Conservation (phyloP, 2,113 vertebrate species). For the Bostrychus sinensis region DNA sequence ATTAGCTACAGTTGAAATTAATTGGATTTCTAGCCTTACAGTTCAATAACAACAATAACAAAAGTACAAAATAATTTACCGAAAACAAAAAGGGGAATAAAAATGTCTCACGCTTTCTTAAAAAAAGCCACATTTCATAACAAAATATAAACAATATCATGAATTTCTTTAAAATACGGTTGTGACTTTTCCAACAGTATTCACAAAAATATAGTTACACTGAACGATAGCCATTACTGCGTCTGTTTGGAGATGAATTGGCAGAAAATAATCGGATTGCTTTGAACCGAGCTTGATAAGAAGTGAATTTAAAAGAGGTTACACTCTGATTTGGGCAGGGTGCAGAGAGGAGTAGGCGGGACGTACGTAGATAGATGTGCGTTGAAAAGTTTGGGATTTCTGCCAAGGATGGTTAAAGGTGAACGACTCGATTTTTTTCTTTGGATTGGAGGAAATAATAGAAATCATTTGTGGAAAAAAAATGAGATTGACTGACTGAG, state of each 20-base stretch:
- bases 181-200: conserved; percentile 78
- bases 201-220: conserved; percentile 71
- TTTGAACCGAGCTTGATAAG: conserved; percentile 30
- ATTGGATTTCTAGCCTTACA: conserved; percentile 76
- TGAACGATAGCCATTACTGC: conserved; percentile 66
- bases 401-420: too few species aligned
- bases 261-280: conserved; percentile 18
- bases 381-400: conserved; percentile 23
- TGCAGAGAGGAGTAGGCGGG: not conserved
- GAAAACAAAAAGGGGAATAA: conserved; percentile 65
- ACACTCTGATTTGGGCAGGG: conserved; percentile 28
- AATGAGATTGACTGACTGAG: too few species aligned
- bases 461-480: too few species aligned
- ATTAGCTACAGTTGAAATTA: conserved; percentile 66
- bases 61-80: conserved; percentile 79
- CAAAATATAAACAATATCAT: conserved; percentile 80
- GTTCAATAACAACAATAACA: conserved; percentile 63
- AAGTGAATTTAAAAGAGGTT: conserved; percentile 27
- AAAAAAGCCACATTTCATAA: conserved; percentile 75
- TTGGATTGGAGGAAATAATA: too few species aligned
- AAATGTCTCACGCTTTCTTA: conserved; percentile 71
- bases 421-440: too few species aligned
- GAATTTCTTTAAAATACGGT: conserved; percentile 78
- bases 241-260: conserved; percentile 42
- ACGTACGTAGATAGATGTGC: not conserved